Evolutionary conservation across 1,140 invertebrate species (phyloP).

Genomic region (Microplitis demolitor): DNA sequence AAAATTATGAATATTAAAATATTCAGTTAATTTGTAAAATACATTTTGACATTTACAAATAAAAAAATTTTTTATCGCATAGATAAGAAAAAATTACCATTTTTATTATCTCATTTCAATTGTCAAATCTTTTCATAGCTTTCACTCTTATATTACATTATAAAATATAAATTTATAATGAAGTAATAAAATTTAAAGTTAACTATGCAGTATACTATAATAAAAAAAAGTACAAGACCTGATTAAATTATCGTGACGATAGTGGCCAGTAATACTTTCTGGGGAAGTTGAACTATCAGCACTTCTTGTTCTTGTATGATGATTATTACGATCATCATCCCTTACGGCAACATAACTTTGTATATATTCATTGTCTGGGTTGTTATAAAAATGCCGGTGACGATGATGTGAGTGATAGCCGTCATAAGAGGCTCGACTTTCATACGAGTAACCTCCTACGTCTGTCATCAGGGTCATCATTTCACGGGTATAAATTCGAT

Average conservation of each 20-base stretch:
- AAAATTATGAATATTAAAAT: no score
- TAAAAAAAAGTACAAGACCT: slow-evolving; percentile 35
- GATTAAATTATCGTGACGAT: slow-evolving; percentile 44
- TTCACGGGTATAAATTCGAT: slow-evolving; percentile 33
- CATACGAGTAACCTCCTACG: slow-evolving; percentile 52
- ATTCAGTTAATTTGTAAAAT: no score
- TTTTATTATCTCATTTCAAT: no score
- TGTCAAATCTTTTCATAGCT: no score
- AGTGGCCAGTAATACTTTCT: slow-evolving; percentile 40
- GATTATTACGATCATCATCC: slow-evolving; percentile 41
- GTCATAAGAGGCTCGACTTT: slow-evolving; percentile 48
- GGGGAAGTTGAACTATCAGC: slow-evolving; percentile 39
- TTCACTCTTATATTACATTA: no score
- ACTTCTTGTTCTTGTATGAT: slow-evolving; percentile 35
- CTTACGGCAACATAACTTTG: slow-evolving; percentile 42
- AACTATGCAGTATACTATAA: no score
- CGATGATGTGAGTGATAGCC: slow-evolving; percentile 45
- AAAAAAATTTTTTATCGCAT: no score
- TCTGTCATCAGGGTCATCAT: slow-evolving; percentile 61
- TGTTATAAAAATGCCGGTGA: slow-evolving; percentile 41
- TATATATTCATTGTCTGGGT: slow-evolving; percentile 42
- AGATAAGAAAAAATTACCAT: no score
- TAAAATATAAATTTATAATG: background rate
- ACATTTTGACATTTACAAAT: no score
- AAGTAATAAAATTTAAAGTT: background rate